Conservation (phyloP, 2,113 vertebrate genomes). For the Thermophis baileyi region DNA sequence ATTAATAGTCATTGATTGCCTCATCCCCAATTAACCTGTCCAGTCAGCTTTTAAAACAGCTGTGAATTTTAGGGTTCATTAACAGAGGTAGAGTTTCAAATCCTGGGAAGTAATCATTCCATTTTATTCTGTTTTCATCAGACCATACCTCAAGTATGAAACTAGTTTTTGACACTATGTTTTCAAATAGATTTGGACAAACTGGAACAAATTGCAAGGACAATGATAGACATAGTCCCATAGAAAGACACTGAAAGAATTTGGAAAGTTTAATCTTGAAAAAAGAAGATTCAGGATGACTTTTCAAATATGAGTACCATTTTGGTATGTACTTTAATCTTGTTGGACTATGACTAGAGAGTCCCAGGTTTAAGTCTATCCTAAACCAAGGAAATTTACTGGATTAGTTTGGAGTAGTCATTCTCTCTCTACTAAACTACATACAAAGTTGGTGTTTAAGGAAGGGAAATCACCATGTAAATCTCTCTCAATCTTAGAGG, state of each 20-base stretch:
- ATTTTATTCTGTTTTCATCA: background rate
- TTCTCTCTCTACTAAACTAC: background rate
- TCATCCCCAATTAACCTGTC: background rate
- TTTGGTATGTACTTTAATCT: background rate
- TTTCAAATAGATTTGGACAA: background rate
- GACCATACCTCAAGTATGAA: background rate
- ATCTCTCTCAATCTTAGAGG: background rate
- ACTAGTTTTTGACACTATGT: background rate
- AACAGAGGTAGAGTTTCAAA: background rate
- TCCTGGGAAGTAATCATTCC: background rate
- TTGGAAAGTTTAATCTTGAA: background rate
- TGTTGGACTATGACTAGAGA: background rate
- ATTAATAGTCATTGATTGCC: background rate
- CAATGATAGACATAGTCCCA: background rate
- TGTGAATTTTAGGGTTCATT: background rate
- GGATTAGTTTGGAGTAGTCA: background rate
- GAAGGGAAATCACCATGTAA: background rate
- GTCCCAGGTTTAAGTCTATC: background rate
- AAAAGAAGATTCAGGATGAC: background rate
- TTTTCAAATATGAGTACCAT: background rate
- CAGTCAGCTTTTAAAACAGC: background rate
- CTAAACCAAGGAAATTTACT: background rate
- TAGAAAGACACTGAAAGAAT: background rate
- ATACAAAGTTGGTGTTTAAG: background rate
- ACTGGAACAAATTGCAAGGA: background rate